Evolutionary conservation across 2,113 vertebrate genomes (phyloP).

Genomic region (Indri indri): DNA sequence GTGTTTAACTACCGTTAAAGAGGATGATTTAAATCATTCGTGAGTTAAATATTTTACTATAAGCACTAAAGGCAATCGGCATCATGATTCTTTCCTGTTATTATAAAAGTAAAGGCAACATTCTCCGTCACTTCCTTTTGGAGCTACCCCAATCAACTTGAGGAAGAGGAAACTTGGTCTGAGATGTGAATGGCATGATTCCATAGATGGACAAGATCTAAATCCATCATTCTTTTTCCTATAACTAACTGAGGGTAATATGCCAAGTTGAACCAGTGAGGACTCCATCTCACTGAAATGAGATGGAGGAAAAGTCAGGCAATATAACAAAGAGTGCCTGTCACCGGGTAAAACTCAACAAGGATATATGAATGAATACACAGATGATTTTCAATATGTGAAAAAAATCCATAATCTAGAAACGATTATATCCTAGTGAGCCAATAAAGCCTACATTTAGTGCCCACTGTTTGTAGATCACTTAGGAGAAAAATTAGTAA

Average conservation of each 20-base stretch:
- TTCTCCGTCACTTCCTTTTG: neutral
- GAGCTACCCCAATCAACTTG: neutral
- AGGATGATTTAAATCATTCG: neutral
- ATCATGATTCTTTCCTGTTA: neutral
- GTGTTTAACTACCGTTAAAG: neutral
- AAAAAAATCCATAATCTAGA: neutral
- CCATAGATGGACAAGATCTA: neutral
- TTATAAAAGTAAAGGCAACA: neutral
- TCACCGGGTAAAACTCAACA: neutral
- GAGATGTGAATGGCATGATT: neutral
- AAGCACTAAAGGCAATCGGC: neutral
- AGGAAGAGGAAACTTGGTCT: neutral
- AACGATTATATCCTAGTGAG: neutral
- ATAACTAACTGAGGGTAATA: neutral
- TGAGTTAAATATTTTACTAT: constrained; percentile 17
- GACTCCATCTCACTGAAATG: neutral
- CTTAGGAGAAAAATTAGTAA: neutral
- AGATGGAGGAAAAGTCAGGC: neutral
- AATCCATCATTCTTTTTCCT: neutral
- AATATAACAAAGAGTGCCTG: neutral
- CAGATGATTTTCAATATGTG: neutral
- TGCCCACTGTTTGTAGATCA: neutral
- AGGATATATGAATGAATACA: neutral
- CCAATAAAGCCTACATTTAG: neutral
- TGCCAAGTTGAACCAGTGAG: neutral